Conservation (phyloP, 2,113 vertebrate species). For the Lonchura striata region DNA sequence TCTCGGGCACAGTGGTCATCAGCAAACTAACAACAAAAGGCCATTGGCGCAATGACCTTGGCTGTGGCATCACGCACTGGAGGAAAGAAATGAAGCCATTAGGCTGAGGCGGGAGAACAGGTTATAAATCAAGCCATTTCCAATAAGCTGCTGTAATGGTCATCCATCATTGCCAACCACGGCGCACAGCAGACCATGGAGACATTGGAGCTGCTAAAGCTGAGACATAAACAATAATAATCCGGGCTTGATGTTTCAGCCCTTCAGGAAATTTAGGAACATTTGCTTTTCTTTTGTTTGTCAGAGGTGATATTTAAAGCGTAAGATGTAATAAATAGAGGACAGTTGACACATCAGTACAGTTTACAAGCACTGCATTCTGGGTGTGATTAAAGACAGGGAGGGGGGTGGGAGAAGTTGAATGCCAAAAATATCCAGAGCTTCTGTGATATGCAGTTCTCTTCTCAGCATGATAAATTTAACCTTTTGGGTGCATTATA, state of each 20-base stretch:
- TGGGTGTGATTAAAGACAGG: constrained; percentile 73
- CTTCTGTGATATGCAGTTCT: constrained; percentile 60
- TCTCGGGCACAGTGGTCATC: constrained; percentile 87
- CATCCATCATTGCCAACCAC: constrained; percentile 94
- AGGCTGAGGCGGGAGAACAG: constrained; percentile 93
- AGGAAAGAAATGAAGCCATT: constrained; percentile 99
- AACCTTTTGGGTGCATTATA: constrained; percentile 27
- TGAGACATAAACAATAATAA: constrained; percentile 97
- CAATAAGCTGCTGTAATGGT: constrained; percentile 99
- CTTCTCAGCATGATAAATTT: constrained; percentile 50
- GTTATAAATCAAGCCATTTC: constrained; percentile 99
- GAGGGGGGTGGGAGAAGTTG: constrained; percentile 57
- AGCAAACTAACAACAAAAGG: constrained; percentile 95
- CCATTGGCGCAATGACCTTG: constrained; percentile 98
- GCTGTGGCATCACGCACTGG: constrained; percentile 97
- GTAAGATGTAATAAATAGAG: constrained; percentile 82
- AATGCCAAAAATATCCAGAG: constrained; percentile 72
- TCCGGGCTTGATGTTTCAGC: constrained; percentile 86
- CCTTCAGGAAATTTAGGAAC: constrained; percentile 88
- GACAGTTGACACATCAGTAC: constrained; percentile 73
- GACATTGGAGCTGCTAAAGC: constrained; percentile 83
- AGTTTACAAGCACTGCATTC: constrained; percentile 74
- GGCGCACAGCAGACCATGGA: constrained; percentile 86
- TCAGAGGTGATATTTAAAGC: constrained; percentile 88
- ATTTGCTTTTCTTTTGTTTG: constrained; percentile 89